phyloP scores from a whole-genome alignment of 2,888 invertebrate species.

The Leptopilina syphax region DNA sequence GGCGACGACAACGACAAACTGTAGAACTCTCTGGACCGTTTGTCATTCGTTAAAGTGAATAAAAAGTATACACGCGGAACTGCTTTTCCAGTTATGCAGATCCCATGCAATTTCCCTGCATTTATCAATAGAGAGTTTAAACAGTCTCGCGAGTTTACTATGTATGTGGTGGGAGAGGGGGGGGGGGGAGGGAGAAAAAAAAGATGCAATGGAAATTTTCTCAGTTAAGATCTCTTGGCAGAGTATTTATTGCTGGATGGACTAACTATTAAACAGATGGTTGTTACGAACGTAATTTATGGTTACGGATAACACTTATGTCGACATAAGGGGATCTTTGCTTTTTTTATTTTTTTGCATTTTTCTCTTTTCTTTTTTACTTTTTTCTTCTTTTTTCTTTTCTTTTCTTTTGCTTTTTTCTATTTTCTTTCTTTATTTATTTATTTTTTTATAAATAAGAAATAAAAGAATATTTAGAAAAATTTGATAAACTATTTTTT shows the following conservation, averaged over 20 bases:
- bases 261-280: constrained; percentile 26
- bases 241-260: constrained; percentile 31
- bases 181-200: not conserved
- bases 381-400: not conserved
- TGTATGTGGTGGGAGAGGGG: not conserved
- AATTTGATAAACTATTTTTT: not conserved
- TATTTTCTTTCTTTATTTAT: too few species aligned
- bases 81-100: constrained; percentile 43
- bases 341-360: too few species aligned
- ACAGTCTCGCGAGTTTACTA: constrained; percentile 7
- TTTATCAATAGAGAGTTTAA: constrained; percentile 36
- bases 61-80: constrained; percentile 38
- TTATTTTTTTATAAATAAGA: too few species aligned
- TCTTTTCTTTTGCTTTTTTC: too few species aligned
- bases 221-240: not conserved
- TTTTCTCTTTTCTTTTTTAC: not conserved
- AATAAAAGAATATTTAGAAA: too few species aligned
- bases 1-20: too few species aligned
- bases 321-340: constrained; percentile 23
- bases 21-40: constrained; percentile 16
- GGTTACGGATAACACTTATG: constrained; percentile 23
- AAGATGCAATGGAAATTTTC: constrained; percentile 33
- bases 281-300: constrained; percentile 33
- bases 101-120: constrained; percentile 36
- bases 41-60: constrained; percentile 35